These are phyloP conservation scores for Tichodroma muraria DNA, from an alignment of 2,113 vertebrate genomes.

Conservation along the genomic window DNA sequence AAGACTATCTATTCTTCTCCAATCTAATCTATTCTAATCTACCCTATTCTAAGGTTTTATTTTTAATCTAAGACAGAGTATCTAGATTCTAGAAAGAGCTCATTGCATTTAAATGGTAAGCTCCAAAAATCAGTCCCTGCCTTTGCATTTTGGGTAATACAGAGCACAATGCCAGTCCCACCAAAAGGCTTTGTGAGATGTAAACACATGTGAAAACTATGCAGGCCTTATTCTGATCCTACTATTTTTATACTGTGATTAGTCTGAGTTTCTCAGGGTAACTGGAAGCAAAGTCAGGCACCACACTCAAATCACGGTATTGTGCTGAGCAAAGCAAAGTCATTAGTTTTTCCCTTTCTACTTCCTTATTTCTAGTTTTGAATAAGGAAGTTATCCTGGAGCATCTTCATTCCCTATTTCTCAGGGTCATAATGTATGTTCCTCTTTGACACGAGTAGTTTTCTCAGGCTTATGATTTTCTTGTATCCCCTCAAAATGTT, in stretches of 20 bases:
- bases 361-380: slow-evolving; percentile 56
- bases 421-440: background rate
- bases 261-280: background rate
- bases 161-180: background rate
- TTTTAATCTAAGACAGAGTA: background rate
- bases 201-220: background rate
- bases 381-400: slow-evolving; percentile 18
- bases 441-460: slow-evolving; percentile 19
- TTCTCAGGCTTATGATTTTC: slow-evolving; percentile 18
- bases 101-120: background rate
- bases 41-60: background rate
- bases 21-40: background rate
- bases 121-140: background rate
- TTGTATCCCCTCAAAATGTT: background rate
- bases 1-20: background rate
- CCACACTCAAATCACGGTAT: background rate
- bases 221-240: background rate
- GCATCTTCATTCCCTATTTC: background rate
- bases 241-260: background rate
- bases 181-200: background rate
- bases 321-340: slow-evolving; percentile 23
- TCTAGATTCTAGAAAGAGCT: background rate
- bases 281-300: background rate
- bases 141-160: background rate
- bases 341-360: slow-evolving; percentile 22